Evolutionary conservation across 2,797 vertebrate species (phyloP).

Genomic region (Microtus californicus): DNA sequence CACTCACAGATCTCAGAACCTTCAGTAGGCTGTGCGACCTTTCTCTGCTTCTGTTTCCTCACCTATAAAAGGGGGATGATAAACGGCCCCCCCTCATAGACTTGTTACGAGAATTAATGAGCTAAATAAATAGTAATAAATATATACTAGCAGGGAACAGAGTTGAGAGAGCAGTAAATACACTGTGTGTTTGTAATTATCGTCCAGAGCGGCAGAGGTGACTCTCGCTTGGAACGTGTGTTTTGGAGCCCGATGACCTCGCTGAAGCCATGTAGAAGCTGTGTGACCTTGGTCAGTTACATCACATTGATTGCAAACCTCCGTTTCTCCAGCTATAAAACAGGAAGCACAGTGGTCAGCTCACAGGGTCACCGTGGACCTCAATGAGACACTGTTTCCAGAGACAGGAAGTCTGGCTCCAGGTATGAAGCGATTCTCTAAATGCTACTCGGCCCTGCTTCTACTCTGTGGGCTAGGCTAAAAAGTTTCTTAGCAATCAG

Average conservation of each 20-base stretch:
- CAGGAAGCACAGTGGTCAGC: background rate
- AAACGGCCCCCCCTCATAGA: background rate
- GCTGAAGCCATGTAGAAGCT: background rate
- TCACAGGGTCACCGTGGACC: background rate
- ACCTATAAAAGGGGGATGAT: constrained; percentile 31
- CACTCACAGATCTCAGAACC: background rate
- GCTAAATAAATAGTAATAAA: constrained; percentile 22
- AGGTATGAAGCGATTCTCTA: background rate
- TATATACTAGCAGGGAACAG: background rate
- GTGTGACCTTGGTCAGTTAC: background rate
- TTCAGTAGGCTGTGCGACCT: background rate
- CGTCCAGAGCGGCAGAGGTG: background rate
- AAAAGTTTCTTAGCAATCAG: constrained; percentile 74
- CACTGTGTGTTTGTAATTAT: background rate
- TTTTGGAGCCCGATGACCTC: background rate
- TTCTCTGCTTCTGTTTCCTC: constrained; percentile 35
- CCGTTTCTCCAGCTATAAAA: constrained; percentile 49
- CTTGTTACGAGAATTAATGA: constrained; percentile 15
- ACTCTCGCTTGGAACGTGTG: background rate
- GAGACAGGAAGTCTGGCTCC: constrained; percentile 67
- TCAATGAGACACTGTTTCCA: constrained; percentile 5
- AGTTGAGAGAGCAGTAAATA: background rate
- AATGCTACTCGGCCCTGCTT: background rate
- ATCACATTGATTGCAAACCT: background rate
- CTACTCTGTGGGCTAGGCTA: constrained; percentile 27